Evolutionary conservation across 2,888 invertebrate genomes (phyloP).

Genomic region (Dynastes hyllus): DNA sequence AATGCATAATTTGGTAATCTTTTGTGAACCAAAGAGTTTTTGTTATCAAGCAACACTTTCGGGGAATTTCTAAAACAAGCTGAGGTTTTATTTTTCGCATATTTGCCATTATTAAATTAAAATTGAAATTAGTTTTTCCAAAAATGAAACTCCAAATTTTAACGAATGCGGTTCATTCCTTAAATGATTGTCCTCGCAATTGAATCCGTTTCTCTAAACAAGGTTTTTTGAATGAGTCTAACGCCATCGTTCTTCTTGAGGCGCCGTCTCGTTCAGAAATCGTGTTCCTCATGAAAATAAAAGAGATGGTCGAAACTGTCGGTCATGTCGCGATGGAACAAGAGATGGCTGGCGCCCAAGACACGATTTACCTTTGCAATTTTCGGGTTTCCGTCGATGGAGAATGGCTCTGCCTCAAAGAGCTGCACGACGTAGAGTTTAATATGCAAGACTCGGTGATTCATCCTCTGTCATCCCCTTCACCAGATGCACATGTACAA

Average conservation of each 20-base stretch:
- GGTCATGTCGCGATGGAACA: slow-evolving; percentile 71
- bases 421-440: slow-evolving; percentile 91
- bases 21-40: too few relatives aligned
- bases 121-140: not conserved
- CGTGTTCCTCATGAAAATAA: slow-evolving; percentile 67
- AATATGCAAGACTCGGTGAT: slow-evolving; percentile 82
- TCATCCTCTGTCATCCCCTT: slow-evolving; percentile 77
- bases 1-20: too few relatives aligned
- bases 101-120: too few relatives aligned
- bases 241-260: slow-evolving; percentile 11
- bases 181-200: slow-evolving; percentile 30
- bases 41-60: too few relatives aligned
- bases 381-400: slow-evolving; percentile 98
- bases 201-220: not conserved
- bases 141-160: not conserved
- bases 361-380: slow-evolving; percentile 97
- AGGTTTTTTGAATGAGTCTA: slow-evolving; percentile 35
- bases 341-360: slow-evolving; percentile 91
- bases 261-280: slow-evolving; percentile 19
- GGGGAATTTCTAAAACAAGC: too few relatives aligned
- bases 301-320: slow-evolving; percentile 66
- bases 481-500: slow-evolving; percentile 77
- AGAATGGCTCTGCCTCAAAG: slow-evolving; percentile 96
- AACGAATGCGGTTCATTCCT: not conserved
- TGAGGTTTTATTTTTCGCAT: too few relatives aligned